Percentiles rank a stretch among this genome's conserved stretches.
Evolutionary conservation across 2,113 vertebrate species (phyloP).

Genomic region (Ovis canadensis): DNA sequence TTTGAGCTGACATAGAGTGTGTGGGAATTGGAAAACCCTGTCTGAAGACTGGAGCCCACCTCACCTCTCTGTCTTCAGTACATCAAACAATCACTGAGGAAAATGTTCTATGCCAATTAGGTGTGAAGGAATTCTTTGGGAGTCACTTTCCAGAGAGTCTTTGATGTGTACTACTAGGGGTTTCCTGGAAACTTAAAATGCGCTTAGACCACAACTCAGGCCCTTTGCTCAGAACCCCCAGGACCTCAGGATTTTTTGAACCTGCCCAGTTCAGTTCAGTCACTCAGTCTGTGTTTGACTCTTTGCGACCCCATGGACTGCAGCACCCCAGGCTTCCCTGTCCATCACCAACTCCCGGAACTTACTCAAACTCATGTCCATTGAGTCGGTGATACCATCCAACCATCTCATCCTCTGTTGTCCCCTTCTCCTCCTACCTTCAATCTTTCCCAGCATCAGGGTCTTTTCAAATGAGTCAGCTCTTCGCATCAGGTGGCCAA

Average conservation of each 20-base stretch:
- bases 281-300: background rate
- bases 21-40: background rate
- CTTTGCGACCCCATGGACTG: background rate
- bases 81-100: background rate
- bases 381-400: background rate
- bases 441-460: background rate
- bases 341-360: background rate
- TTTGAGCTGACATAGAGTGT: background rate
- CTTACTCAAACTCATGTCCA: background rate
- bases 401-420: background rate
- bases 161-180: background rate
- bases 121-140: background rate
- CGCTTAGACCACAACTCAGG: background rate
- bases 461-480: background rate
- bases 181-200: background rate
- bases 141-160: background rate
- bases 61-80: background rate
- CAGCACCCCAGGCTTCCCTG: background rate
- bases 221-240: background rate
- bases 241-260: background rate
- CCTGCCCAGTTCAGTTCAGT: background rate
- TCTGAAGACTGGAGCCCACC: background rate
- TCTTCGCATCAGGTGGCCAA: background rate
- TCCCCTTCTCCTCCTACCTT: background rate
- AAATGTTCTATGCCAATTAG: background rate